Evolutionary conservation across 2,888 invertebrate genomes (phyloP).

Genomic region (Drosophila pseudotakahashii): DNA sequence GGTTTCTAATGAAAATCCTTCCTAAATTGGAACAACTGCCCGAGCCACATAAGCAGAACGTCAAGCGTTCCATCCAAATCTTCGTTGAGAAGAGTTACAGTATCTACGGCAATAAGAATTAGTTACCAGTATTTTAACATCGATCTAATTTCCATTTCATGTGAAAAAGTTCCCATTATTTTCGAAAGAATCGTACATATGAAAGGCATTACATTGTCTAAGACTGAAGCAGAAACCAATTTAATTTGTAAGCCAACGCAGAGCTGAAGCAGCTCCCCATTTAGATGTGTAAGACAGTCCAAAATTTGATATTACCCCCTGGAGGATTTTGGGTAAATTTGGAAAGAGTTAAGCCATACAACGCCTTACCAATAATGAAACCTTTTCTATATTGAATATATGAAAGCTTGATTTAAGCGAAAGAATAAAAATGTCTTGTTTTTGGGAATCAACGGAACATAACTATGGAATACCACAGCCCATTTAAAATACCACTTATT

Average conservation of each 20-base stretch:
- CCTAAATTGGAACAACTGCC: constrained; percentile 81
- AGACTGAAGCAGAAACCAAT: constrained; percentile 65
- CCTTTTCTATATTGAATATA: constrained; percentile 39
- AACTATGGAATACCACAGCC: background rate
- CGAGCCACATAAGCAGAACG: constrained; percentile 81
- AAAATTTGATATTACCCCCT: constrained; percentile 28
- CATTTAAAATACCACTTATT: constrained; percentile 1
- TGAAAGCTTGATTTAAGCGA: constrained; percentile 21
- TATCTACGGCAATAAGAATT: constrained; percentile 63
- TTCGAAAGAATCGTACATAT: constrained; percentile 14
- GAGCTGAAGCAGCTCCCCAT: constrained; percentile 25
- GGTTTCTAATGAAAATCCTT: constrained; percentile 83
- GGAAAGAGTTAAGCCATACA: constrained; percentile 26
- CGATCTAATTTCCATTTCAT: constrained; percentile 16
- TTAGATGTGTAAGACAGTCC: constrained; percentile 15
- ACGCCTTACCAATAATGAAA: constrained; percentile 11
- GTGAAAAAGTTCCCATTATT: constrained; percentile 7
- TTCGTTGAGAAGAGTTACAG: constrained; percentile 78
- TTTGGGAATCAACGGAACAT: background rate
- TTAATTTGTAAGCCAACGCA: constrained; percentile 20
- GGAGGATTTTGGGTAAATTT: constrained; percentile 15
- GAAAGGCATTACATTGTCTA: constrained; percentile 54
- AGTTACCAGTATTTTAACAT: constrained; percentile 18
- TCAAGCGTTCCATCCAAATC: constrained; percentile 82
- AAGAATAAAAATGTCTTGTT: background rate